phyloP scores from a whole-genome alignment of 2,797 vertebrate species.

The Enteromius trimaculatus region DNA sequence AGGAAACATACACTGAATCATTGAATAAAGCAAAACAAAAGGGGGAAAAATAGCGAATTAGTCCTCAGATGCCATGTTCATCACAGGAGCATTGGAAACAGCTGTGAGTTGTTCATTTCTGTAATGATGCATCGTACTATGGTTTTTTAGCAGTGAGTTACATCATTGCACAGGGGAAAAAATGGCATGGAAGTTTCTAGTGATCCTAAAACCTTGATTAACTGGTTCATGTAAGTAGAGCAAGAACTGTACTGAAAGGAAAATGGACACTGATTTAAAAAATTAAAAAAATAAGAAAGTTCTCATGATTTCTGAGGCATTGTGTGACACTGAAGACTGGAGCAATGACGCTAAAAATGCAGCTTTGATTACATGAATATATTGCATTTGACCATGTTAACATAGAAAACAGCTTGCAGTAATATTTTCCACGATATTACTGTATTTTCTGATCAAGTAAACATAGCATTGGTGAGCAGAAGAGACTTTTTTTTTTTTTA shows the following conservation, averaged over 20 bases:
- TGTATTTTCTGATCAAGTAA: background rate
- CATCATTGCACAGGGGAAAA: background rate
- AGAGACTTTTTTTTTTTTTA: background rate
- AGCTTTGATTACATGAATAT: background rate
- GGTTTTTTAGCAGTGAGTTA: background rate
- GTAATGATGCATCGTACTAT: background rate
- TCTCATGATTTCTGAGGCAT: background rate
- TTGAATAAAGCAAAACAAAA: background rate
- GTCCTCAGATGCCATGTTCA: background rate
- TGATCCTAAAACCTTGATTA: background rate
- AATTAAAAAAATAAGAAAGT: no score
- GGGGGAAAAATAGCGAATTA: background rate
- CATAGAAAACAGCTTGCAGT: background rate
- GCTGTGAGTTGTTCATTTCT: background rate
- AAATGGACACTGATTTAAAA: background rate
- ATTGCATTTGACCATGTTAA: background rate
- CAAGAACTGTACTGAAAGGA: background rate
- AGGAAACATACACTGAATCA: background rate
- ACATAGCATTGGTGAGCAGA: background rate
- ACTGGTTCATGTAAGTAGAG: background rate
- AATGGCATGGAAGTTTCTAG: background rate
- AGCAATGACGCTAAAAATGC: background rate
- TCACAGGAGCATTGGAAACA: background rate
- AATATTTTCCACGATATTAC: background rate
- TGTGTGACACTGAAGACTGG: background rate